Evolutionary conservation across 2,113 vertebrate genomes (phyloP), one percentile per base, ranked within the genome.

Genomic region (Pteropus alecto): DNA sequence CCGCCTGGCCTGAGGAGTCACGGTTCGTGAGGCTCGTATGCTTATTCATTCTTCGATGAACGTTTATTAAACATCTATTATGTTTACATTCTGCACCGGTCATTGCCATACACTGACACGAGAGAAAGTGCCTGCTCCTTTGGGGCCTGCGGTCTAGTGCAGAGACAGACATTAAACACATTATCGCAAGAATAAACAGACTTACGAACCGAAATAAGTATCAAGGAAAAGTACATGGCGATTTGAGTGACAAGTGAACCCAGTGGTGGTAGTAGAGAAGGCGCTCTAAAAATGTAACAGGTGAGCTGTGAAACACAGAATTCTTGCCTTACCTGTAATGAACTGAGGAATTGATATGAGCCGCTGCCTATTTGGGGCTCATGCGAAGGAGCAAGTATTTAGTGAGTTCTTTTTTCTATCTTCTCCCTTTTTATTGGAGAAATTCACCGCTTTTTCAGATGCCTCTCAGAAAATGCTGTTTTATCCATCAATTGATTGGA

Each of bases 371-470:
- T 87, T 90, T 92, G 91, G 82, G 92, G 77, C n/a, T 90, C 71
- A 76, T 15, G 58, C 65, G 95, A 82, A 89, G 89, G 54, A 95
- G 30, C 43, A 86, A 95, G n/a, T 84, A 81, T 35, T 61, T 35
- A 38, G 5, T n/a, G 76, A 60, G 19, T 90, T n/a, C n/a, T 92
- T 95, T 93, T 54, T 48, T 35, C 38, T 84, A 48, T 16, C 38
- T 60, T 71, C n/a, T 77, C n/a, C 38, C 60, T 76, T 88, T 78
- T 56, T 78, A 43, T 87, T 74, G 83, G 58, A 79, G 82, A 85
- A n/a, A n/a, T 35, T 68, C 28, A 11, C 60, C n/a, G 8, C 5
- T 85, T 92, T 93, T 96, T 79, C 61, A 78, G 73, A 22, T 48
- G 43, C 46, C 26, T 48, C 10, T 78, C 89, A 67, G 54, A 89